Evolutionary conservation across 92 coral and sea anemone genomes (phyloP), one percentile per base, ranked within the genome.

Genomic region (Anthopleura xanthogrammica): DNA sequence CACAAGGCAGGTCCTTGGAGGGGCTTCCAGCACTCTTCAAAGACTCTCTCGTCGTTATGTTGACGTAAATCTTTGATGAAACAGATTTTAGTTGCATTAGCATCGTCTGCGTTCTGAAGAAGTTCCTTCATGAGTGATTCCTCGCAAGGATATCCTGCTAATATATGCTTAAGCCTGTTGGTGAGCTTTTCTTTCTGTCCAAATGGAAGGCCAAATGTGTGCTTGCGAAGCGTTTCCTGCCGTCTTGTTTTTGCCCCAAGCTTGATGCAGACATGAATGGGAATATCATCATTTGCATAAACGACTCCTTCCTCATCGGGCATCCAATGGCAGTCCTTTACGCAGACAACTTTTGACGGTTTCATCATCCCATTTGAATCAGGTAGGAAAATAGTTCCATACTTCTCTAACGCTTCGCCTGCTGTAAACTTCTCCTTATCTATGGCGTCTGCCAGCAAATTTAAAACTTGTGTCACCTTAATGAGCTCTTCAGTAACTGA

Each of bases 1-100:
- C 95, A 92, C 52, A 93, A 89, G 2, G 97, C 97, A 22, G 97
- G 97, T 1, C 97, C 98, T 80, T 93, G 95, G 17, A 92, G 85
- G 3, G 90, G 90, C 72, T 94, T 89, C 94, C 96, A 90, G 36
- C 89, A 74, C 16, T 94, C 91, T 58, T 77, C 94, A 75, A 94
- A 90, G 3, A 92, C 92, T 57, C 77, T 60, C 43, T 87, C 79
- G 52, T 77, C 54, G 20, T 76, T 75, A 43, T 89, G 93, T 16
- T 82, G 77, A 4, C 95, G 82, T 0, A 93, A 83, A 65, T 92
- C 95, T 54, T 87, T 85, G 39, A 92, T 85, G 65, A 92, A 92
- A 75, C 92, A 86, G 46, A 92, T 81, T 36, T 92, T 89, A 0
- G 85, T 87, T 60, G 95, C 95, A 41, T 82, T 54, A 17, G 95